Percentiles rank a stretch among this genome's conserved stretches.
phyloP scores from a whole-genome alignment of 2,797 vertebrate species.

The Botia almorhae region DNA sequence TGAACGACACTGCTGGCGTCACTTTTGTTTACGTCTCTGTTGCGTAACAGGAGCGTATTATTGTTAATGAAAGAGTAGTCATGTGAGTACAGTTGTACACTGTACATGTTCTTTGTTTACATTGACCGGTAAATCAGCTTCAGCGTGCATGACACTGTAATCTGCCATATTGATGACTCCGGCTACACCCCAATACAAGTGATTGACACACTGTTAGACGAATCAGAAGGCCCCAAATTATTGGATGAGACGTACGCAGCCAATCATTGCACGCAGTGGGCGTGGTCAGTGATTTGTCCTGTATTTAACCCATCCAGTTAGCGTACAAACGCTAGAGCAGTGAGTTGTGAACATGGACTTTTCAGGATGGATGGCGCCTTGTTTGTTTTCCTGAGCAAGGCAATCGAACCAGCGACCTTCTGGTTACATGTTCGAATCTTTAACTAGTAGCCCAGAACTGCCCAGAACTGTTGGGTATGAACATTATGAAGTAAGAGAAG shows the following conservation, averaged over 20 bases:
- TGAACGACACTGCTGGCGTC: too few species aligned
- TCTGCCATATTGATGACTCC: background rate
- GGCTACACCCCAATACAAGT: conserved; percentile 9
- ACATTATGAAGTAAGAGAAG: background rate
- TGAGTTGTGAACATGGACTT: too few species aligned
- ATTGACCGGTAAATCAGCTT: background rate
- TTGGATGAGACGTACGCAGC: conserved; percentile 25
- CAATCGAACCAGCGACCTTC: too few species aligned
- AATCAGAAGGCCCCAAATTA: conserved; percentile 21
- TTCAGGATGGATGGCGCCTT: too few species aligned
- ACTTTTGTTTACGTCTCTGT: background rate
- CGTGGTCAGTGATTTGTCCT: background rate
- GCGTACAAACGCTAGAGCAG: too few species aligned
- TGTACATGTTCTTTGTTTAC: too few species aligned
- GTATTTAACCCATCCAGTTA: too few species aligned
- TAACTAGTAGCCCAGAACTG: too few species aligned
- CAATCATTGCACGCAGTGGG: conserved; percentile 37
- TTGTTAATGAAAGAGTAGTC: background rate
- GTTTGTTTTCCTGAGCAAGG: too few species aligned
- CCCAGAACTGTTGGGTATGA: background rate
- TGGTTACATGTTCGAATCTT: too few species aligned
- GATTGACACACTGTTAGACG: conserved; percentile 20
- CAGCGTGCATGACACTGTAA: conserved; percentile 10
- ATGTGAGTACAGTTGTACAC: background rate
- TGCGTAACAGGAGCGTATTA: background rate